A percentile compares a stretch with the other conserved stretches of the same genome.
These are phyloP conservation scores for Motacilla tschutschensis DNA, from an alignment of 2,113 vertebrate species.

Conservation along the genomic window DNA sequence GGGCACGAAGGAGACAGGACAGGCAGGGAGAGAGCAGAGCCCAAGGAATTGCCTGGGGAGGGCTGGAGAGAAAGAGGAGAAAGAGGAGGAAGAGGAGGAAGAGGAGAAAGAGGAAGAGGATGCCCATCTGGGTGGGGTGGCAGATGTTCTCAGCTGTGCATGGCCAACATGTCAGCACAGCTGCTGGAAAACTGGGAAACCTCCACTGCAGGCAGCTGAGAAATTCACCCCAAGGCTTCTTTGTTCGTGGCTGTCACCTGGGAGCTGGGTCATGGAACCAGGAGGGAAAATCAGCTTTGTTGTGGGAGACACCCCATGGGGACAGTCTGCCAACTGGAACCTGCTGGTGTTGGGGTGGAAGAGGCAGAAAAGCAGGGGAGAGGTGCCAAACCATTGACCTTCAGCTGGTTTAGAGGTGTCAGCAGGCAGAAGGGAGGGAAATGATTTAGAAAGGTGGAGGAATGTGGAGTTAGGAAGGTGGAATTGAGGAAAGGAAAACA, in stretches of 20 bases:
- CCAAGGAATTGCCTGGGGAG: not conserved
- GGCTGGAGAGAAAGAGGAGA: not conserved
- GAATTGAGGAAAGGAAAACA: constrained; percentile 3
- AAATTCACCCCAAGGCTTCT: not conserved
- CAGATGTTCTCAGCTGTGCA: not conserved
- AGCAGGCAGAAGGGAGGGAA: constrained; percentile 35
- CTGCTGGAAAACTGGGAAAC: not conserved
- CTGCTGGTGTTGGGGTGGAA: not conserved
- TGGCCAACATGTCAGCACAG: not conserved
- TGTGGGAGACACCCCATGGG: accelerated
- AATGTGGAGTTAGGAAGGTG: constrained; percentile 29
- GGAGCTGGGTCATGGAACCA: not conserved
- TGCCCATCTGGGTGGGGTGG: not conserved
- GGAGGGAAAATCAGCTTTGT: not conserved
- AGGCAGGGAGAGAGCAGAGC: not conserved
- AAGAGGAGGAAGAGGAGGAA: not conserved
- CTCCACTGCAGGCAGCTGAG: accelerated
- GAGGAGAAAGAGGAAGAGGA: not conserved
- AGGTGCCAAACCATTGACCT: not conserved
- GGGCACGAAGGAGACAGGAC: not conserved
- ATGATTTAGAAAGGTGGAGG: constrained; percentile 56
- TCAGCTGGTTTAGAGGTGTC: not conserved
- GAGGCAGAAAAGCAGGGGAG: not conserved
- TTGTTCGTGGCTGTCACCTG: not conserved
- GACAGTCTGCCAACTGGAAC: not conserved